Evolutionary conservation across 2,797 vertebrate genomes (phyloP), one percentile per base, ranked within the genome.

Genomic region (Salmo trutta): DNA sequence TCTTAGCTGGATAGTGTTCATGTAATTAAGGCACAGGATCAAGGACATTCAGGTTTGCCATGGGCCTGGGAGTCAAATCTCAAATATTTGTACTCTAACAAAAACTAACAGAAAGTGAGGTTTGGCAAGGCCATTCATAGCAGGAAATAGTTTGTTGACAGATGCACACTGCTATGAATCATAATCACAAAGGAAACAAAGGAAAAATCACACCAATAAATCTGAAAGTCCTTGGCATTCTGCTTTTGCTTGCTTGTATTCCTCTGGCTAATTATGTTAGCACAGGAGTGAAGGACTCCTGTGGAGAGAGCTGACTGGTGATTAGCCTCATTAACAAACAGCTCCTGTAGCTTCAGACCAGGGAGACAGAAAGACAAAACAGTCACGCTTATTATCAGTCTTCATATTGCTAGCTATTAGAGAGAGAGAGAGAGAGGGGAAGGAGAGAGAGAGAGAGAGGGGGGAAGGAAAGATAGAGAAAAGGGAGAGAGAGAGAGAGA

Each of bases 391-490:
- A 74, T 73, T 66, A 81, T 80, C 77, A 83, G 77, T 79, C 78
- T 27, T 41, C 71, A 76, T 33, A 75, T 27, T 4, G n/a, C 1
- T 71, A 51, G 73, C 56, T 52, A 56, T n/a, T n/a, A n/a, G n/a
- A n/a, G n/a, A 74, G 77, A 15, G 41, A 65, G 75, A 93, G 88
- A 84, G 54, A 87, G 19, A 56, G 54, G 17, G 54, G 4, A 24
- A 24, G 24, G 64, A 33, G 21, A 36, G 16, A 7, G 54, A 7
- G 47, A 16, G 17, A 54, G 16, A 53, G 31, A 29, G 52, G 29
- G 21, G 24, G 31, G 29, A 10, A 36, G 33, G 31, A 33, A 5
- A 36, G 36, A 1, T 5, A 36, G 36, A 36, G 3, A 7, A 36
- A 4, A 31, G 31, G 4, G 31, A 36, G 36, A 54, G 47, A 65